phyloP scores from a whole-genome alignment of 2,888 invertebrate species.

The Drosophila mettleri region DNA sequence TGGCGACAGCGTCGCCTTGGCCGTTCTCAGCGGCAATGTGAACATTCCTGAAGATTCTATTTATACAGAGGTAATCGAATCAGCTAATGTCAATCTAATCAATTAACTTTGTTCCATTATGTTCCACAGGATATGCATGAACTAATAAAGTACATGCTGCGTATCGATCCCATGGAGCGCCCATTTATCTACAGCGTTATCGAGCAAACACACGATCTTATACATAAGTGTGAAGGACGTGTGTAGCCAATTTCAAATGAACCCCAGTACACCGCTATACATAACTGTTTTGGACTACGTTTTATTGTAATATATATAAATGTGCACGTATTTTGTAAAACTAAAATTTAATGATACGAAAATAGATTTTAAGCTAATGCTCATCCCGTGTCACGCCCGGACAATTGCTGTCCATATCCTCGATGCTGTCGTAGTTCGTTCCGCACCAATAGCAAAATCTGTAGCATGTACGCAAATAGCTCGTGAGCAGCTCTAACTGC shows the following conservation, averaged over 20 bases:
- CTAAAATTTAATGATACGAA: constrained; percentile 25
- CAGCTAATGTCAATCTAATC: background rate
- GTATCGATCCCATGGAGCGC: constrained; percentile 91
- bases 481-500: constrained; percentile 87
- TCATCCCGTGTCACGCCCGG: constrained; percentile 88
- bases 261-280: constrained; percentile 56
- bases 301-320: constrained; percentile 72
- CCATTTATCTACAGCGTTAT: constrained; percentile 91
- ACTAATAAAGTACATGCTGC: constrained; percentile 89
- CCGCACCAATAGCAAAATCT: constrained; percentile 93
- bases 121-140: constrained; percentile 88
- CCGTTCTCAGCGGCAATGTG: constrained; percentile 91
- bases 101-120: background rate
- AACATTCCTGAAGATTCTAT: constrained; percentile 89
- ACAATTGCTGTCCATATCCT: constrained; percentile 88
- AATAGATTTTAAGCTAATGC: constrained; percentile 84
- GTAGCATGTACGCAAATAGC: constrained; percentile 89
- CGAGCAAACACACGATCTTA: constrained; percentile 87
- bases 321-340: constrained; percentile 61
- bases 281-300: constrained; percentile 64
- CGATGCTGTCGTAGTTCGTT: constrained; percentile 87
- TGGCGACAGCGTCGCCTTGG: constrained; percentile 94
- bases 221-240: constrained; percentile 87
- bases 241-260: constrained; percentile 83
- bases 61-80: constrained; percentile 86